These are phyloP conservation scores for Tipula unca DNA, from an alignment of 2,888 invertebrate genomes.

Conservation along the genomic window DNA sequence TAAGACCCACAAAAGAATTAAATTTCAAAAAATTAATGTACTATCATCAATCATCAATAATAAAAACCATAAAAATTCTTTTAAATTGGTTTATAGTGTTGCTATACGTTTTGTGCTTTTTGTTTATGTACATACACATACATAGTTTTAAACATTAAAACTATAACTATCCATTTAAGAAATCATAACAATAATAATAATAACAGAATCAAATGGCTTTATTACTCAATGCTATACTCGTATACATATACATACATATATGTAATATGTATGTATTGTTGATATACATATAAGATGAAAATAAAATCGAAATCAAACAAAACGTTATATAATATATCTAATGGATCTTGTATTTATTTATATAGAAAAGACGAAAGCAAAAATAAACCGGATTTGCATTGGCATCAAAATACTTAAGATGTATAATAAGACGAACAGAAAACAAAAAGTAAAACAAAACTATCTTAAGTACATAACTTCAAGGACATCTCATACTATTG, in stretches of 20 bases:
- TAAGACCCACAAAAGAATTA: background rate
- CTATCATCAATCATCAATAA: background rate
- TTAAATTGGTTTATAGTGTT: background rate
- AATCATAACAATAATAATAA: background rate
- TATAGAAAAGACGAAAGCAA: background rate
- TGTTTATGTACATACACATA: too few species aligned
- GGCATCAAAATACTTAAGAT: background rate
- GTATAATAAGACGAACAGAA: background rate
- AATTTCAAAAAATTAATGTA: background rate
- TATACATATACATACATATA: background rate
- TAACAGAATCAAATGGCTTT: background rate
- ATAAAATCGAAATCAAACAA: background rate
- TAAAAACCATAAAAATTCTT: background rate
- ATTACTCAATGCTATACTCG: background rate
- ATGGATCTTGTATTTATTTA: background rate
- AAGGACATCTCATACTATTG: background rate
- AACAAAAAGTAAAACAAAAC: background rate
- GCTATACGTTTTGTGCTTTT: background rate
- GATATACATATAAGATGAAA: background rate
- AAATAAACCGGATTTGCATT: constrained; percentile 3
- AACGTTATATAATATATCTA: background rate
- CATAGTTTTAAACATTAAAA: background rate
- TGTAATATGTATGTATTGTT: background rate
- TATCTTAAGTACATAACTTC: background rate
- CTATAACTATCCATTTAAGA: background rate